Base-by-base conservation (phyloP, 1,140 invertebrate species). In the Anastrepha obliqua region DNA sequence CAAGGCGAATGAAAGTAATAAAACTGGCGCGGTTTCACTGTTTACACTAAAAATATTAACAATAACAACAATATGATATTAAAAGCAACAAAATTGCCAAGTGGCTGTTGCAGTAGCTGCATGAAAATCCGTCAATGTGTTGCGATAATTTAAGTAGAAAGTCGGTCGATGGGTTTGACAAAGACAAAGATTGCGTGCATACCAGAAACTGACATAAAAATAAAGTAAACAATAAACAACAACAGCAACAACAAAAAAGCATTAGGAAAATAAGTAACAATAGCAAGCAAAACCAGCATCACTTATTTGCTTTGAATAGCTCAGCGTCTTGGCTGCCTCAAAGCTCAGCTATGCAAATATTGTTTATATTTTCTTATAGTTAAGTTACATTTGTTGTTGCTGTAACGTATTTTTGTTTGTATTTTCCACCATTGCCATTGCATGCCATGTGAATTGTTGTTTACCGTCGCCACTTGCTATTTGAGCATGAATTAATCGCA, bases 401-500 rank as follows among this genome's bases (percentile, higher is more conserved):
- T 55, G 6, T 55, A 55, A 55, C 51, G 51, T 55, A 55, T 11
- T 6, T 11, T 6, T 55, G 51, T 3, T 55, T 55, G 51, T 55
- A 1, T 55, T 55, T 55, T 55, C 51, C 51, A 55, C 51, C 51
- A 8, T 47, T 44, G 11, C 13, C 67, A 42, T 17, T 74, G 67
- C 67, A 47, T 74, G 42, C 67, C 39, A 15, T 74, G 67, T 4
- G 42, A 74, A n/a, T 74, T 47, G 42, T 42, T 15, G 42, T 74
- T 29, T 67, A 20, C 64, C 64, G 20, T 9, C 64, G 15, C 42
- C 42, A 47, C 67, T 74, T 74, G 67, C 15, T 74, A 8, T 39
- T 42, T 39, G 15, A 42, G 67, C 67, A 74, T 74, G 39, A 74
- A 74, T 74, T 74, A 74, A 74, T 74, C 67, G 67, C 67, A 74